Base-by-base conservation (phyloP, 1,140 invertebrate genomes). In the Zaprionus ghesquierei region DNA sequence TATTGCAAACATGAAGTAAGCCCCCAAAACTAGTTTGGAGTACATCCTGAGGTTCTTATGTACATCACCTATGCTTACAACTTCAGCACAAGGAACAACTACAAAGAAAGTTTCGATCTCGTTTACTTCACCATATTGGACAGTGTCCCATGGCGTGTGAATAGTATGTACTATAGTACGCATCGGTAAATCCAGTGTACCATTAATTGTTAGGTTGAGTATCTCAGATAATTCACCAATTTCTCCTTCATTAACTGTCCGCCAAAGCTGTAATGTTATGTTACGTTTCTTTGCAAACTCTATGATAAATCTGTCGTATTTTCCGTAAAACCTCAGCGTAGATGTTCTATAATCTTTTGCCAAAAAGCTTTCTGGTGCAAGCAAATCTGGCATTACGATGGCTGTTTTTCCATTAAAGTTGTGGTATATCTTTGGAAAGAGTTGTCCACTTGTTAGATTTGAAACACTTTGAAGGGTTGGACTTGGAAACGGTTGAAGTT, bases 81-180 rank as follows among this genome's bases (percentile, higher is more conserved):
- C 1, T 15, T 50, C 10, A 3, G 50, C 55, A 29, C 79, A 81
- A 1, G 79, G 79, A 13, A 78, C 65, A 2, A 82, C 46, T 5
- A 77, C 29, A 0, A 77, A 59, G 0, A 77, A 1, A 1, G 54
- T 59, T 0, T 23, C 12, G 0, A 59, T 20, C 0, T 51, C 41
- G 3, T 9, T 1, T 20, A 4, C 9, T 3, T 1, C 1, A 10
- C 27, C 31, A 1, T 20, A 29, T 4, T 38, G 31, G 31, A 27
- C 4, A 1, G 2, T 22, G n/a, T n/a, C n/a, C n/a, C n/a, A n/a
- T n/a, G n/a, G n/a, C n/a, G n/a, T n/a, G n/a, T 1, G 1, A 2
- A 0, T 4, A 13, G 6, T 25, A 6, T 15, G 12, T 33, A 5
- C 3, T 29, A 18, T 5, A 22, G n/a, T n/a, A 20, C 2, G n/a